Evolutionary conservation across 2,888 invertebrate species (phyloP).

Genomic region (Mimumesa dahlbomi): DNA sequence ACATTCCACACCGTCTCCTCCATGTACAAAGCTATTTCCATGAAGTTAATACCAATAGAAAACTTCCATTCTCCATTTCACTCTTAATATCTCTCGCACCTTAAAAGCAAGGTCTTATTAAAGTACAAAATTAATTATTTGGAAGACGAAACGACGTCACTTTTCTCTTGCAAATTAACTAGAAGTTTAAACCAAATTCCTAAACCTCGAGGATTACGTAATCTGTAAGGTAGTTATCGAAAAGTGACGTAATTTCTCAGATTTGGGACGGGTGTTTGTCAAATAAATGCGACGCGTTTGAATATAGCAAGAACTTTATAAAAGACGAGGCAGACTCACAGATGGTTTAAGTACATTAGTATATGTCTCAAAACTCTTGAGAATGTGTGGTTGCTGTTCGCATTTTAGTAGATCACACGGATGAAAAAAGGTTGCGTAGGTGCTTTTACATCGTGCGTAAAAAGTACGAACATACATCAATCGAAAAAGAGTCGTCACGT

Average conservation of each 20-base stretch:
- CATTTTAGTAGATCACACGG: slow-evolving; percentile 56
- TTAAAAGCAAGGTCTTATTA: no score
- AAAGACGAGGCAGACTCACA: slow-evolving; percentile 79
- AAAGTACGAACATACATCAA: slow-evolving; percentile 64
- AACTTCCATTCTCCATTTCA: no score
- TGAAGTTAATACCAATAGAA: neutral
- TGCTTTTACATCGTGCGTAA: slow-evolving; percentile 62
- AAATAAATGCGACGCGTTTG: slow-evolving; percentile 61
- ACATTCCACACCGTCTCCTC: neutral
- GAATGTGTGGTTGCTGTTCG: slow-evolving; percentile 56
- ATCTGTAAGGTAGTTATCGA: no score
- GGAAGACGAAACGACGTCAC: no score
- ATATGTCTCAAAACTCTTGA: slow-evolving; percentile 69
- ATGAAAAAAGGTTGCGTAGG: slow-evolving; percentile 60
- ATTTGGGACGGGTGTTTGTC: slow-evolving; percentile 12
- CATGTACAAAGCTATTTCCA: neutral
- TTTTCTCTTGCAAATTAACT: no score
- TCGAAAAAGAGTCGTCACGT: slow-evolving; percentile 50
- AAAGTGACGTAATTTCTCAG: no score
- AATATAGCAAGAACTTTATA: slow-evolving; percentile 80
- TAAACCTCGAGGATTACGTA: no score
- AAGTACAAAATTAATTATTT: no score
- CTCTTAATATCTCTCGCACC: no score
- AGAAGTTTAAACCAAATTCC: no score
- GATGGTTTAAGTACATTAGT: slow-evolving; percentile 76